phyloP scores from a whole-genome alignment of 2,888 invertebrate genomes.

The Lithophane socia region DNA sequence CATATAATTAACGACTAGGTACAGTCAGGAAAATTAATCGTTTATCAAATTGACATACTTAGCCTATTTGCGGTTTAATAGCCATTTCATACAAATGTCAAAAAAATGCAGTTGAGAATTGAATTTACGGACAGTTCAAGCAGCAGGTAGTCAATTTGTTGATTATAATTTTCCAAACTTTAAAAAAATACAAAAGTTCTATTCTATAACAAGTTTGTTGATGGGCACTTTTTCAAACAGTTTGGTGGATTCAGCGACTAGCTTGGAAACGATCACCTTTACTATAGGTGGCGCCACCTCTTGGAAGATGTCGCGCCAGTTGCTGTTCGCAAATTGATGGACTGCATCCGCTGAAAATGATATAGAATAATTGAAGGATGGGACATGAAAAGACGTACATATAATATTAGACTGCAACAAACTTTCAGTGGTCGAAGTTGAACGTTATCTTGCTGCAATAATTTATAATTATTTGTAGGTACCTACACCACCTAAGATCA shows the following conservation, averaged over 20 bases:
- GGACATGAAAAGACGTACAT: background rate
- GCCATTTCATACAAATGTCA: background rate
- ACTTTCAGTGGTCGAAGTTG: too few species aligned
- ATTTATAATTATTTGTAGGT: too few species aligned
- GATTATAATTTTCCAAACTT: background rate
- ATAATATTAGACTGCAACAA: too few species aligned
- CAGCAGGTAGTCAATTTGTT: background rate
- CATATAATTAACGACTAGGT: constrained; percentile 25
- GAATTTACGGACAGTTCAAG: background rate
- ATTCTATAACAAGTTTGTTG: constrained; percentile 74
- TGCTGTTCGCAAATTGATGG: constrained; percentile 80
- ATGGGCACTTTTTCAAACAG: constrained; percentile 80
- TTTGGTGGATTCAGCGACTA: constrained; percentile 77
- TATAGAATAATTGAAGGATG: background rate
- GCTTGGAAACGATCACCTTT: constrained; percentile 75
- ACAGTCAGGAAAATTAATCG: background rate
- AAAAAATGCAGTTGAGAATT: background rate
- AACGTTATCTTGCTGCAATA: too few species aligned
- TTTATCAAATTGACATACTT: background rate
- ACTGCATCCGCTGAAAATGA: constrained; percentile 76
- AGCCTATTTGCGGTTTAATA: too few species aligned
- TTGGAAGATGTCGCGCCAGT: constrained; percentile 84
- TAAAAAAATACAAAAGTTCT: constrained; percentile 20
- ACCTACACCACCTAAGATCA: too few species aligned
- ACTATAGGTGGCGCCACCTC: constrained; percentile 86